Evolutionary conservation across 30 jellyfish, hydroid and myxozoan genomes (phyloP), one percentile per base, ranked within the genome.

Genomic region (Turritopsis dohrnii): DNA sequence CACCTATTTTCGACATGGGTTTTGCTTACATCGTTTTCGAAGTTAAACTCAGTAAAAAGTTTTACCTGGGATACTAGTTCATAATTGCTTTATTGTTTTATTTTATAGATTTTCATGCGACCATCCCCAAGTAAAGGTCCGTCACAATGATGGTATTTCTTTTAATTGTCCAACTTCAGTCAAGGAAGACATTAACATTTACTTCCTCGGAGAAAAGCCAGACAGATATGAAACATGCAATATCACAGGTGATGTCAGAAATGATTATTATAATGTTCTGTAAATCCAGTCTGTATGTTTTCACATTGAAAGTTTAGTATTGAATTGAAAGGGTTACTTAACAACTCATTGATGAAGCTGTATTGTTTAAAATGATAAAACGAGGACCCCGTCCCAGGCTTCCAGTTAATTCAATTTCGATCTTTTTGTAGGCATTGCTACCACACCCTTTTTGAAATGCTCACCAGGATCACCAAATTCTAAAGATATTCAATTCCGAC

Each of bases 221-320:
- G 30, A 69, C 16, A 69, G 28, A 27, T 69, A 69, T 69, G 77
- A 69, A 23, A 69, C 31, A 23, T 69, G 77, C 19, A 69, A 69
- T 69, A 27, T 27, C 77, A 69, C 77, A 69, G 77, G 77, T 69
- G 13, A 41, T n/a, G n/a, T n/a, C n/a, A n/a, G n/a, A n/a, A n/a
- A n/a, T n/a, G n/a, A n/a, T n/a, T 60, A 60, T 21, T 60, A 0
- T 60, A 18, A 60, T 60, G 19, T 60, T 18, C 21, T 60, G 73
- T 0, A 0, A 60, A 60, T 60, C 21, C 21, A 23, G 73, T 60
- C 19, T 60, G 21, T 18, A 60, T 60, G 21, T 54, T 54, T 54
- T 16, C 18, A 54, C n/a, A 54, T 60, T 60, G 19, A 60, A 60
- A 18, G 21, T 60, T n/a, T n/a, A n/a, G n/a, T n/a, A n/a, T n/a